Evolutionary conservation across 1,140 invertebrate species (phyloP).

Genomic region (Caligus rogercresseyi): DNA sequence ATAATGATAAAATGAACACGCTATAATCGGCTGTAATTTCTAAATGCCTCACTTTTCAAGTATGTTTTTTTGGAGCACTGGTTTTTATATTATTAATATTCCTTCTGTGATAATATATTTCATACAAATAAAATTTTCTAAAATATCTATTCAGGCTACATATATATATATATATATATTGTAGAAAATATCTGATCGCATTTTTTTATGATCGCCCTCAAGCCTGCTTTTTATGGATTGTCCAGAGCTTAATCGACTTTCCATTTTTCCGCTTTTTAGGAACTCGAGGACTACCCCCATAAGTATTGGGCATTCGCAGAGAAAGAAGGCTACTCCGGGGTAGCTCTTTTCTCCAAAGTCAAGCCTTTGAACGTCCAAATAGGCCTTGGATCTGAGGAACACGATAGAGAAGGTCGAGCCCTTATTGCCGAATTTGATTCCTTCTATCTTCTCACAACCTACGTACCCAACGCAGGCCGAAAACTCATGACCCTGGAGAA

Average conservation of each 20-base stretch:
- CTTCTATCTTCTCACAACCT: constrained; percentile 56
- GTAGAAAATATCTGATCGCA: not conserved
- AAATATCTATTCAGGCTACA: too few species aligned
- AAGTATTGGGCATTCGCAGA: constrained; percentile 45
- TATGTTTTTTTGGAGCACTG: too few species aligned
- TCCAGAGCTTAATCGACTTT: not conserved
- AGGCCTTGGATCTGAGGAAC: constrained; percentile 44
- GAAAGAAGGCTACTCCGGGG: constrained; percentile 78
- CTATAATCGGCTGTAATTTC: too few species aligned
- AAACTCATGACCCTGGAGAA: constrained; percentile 69
- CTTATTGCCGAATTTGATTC: constrained; percentile 88
- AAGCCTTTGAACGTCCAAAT: constrained; percentile 66
- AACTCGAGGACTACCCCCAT: constrained; percentile 16
- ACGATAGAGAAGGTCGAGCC: constrained; percentile 47
- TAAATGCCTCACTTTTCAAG: too few species aligned
- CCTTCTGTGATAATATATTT: too few species aligned
- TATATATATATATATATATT: too few species aligned
- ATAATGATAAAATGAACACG: too few species aligned
- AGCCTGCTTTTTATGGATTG: not conserved
- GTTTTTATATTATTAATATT: too few species aligned
- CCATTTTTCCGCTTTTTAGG: not conserved
- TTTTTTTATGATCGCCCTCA: not conserved
- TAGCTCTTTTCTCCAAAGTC: constrained; percentile 64
- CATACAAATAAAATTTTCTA: too few species aligned
- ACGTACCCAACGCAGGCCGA: constrained; percentile 30